Evolutionary conservation across 2,797 vertebrate species (phyloP), one percentile per base, ranked within the genome.

Genomic region (Natrix natrix): DNA sequence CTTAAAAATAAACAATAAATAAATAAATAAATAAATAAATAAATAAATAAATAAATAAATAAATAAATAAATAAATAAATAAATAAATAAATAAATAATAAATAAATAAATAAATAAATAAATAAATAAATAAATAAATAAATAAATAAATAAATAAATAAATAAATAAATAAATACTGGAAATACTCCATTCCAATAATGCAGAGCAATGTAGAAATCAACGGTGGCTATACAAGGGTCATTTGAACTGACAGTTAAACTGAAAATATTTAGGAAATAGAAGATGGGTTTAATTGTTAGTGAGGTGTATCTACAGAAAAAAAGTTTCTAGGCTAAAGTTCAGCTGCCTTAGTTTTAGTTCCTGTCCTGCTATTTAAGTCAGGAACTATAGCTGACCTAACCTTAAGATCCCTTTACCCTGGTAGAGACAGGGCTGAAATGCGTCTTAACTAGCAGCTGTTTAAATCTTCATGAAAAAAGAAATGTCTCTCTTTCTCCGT

Each of bases 401-500:
- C n/a, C 13, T 16, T 69, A 14, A 69, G 8, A 5, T 66, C 12
- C n/a, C 26, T 66, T n/a, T 16, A 32, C 89, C 56, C 26, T 59
- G 11, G 20, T 8, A 1, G 43, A 91, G 14, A 52, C 89, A 57
- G 1, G 24, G 14, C 17, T 20, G 0, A 28, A 87, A 6, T 11
- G 94, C 95, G 93, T 43, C 32, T 95, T 95, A 74, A 69, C 24
- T 88, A 94, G 92, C 93, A 94, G 92, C 92, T 91, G 28, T 94
- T 43, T 94, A 89, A 96, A 83, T 60, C 28, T 96, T 92, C 89
- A 28, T 37, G 88, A 74, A 94, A 97, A 94, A 52, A 90, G 94
- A 90, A 48, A 78, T 78, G 6, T 16, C 32, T 74, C 69, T 37
- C 69, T 37, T 16, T 10, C 32, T 8, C 16, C 13, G 2, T 11